A percentile compares a stretch with the other conserved stretches of the same genome.
phyloP scores from a whole-genome alignment of 2,113 vertebrate genomes.

The Calyptomena viridis region DNA sequence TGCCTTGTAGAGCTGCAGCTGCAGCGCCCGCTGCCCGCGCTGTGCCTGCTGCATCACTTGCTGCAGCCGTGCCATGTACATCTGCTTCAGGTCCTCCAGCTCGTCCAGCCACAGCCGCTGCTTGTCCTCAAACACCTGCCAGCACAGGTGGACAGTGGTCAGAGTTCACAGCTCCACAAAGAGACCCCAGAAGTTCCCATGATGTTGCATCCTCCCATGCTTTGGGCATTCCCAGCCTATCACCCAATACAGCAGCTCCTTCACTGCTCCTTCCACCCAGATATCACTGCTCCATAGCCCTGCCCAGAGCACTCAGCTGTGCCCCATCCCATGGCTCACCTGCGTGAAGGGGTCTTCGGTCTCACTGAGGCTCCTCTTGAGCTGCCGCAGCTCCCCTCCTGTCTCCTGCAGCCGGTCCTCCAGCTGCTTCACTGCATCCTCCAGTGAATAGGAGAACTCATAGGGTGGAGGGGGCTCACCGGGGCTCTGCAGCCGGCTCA shows the following conservation, averaged over 20 bases:
- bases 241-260: rapidly evolving
- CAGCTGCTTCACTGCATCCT: constrained; percentile 87
- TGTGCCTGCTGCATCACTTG: constrained; percentile 93
- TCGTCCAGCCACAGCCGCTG: constrained; percentile 93
- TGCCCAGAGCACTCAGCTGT: rapidly evolving
- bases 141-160: not conserved
- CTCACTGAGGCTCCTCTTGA: constrained; percentile 89
- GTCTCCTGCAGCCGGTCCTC: constrained; percentile 88
- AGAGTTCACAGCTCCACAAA: not conserved
- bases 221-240: not conserved
- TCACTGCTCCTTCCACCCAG: not conserved
- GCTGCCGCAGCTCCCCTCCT: constrained; percentile 87
- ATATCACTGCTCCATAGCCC: not conserved
- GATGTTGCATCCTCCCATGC: rapidly evolving
- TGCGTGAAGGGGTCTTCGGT: constrained; percentile 89
- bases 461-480: constrained; percentile 87
- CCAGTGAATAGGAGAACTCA: constrained; percentile 86
- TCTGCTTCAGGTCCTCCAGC: constrained; percentile 90
- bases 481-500: constrained; percentile 81
- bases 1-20: constrained; percentile 90
- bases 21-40: constrained; percentile 87
- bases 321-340: constrained; percentile 62
- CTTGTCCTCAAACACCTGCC: constrained; percentile 91
- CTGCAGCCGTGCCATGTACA: constrained; percentile 88
- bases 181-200: not conserved